Evolutionary conservation across 1,140 invertebrate genomes (phyloP).

Genomic region (Hesperophylax magnus): DNA sequence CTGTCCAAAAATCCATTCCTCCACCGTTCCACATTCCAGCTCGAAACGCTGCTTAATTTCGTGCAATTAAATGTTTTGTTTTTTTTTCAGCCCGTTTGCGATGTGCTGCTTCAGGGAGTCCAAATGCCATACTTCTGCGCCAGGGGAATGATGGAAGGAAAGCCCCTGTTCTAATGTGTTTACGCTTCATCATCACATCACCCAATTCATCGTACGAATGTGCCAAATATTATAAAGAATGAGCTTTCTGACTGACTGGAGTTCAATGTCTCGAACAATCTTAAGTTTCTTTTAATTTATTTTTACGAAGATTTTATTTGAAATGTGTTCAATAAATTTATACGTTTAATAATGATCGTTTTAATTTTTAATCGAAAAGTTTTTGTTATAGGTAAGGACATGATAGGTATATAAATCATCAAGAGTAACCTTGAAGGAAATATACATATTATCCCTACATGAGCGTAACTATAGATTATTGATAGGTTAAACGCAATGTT

Average conservation of each 20-base stretch:
- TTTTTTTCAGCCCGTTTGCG: conserved; percentile 75
- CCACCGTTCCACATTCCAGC: too few relatives aligned
- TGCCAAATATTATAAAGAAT: neutral
- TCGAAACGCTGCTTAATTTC: neutral
- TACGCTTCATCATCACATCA: neutral
- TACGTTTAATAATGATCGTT: too few relatives aligned
- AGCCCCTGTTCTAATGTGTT: conserved; percentile 46
- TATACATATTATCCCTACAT: too few relatives aligned
- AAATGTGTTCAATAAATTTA: too few relatives aligned
- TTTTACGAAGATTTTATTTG: neutral
- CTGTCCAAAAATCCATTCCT: neutral
- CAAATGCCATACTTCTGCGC: conserved; percentile 80
- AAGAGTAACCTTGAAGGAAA: too few relatives aligned
- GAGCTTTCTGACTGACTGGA: neutral
- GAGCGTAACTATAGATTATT: too few relatives aligned
- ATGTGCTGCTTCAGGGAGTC: conserved; percentile 77
- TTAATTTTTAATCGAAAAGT: too few relatives aligned
- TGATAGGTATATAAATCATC: too few relatives aligned
- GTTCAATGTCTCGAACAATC: neutral
- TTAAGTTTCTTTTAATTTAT: conserved; percentile 1
- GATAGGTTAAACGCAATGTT: too few relatives aligned
- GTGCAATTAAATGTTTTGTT: conserved; percentile 48
- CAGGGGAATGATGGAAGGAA: conserved; percentile 76
- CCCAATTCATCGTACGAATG: neutral
- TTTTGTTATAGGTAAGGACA: too few relatives aligned